A percentile compares a stretch with the other conserved stretches of the same genome.
These are phyloP conservation scores for Macrostomum lignano DNA, from an alignment of 1,140 invertebrate genomes.

Conservation along the genomic window DNA sequence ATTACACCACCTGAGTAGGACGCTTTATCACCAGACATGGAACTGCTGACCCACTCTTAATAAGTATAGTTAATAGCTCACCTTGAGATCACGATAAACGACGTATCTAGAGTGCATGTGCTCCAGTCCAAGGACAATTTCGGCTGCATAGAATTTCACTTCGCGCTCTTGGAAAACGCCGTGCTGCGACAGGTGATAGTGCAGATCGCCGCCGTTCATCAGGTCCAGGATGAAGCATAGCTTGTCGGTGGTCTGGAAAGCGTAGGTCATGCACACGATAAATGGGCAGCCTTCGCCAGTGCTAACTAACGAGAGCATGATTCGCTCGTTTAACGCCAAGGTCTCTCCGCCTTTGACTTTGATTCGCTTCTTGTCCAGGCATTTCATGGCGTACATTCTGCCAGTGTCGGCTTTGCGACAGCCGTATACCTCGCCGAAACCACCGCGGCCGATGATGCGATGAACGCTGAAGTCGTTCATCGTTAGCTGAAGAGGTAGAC, in stretches of 20 bases:
- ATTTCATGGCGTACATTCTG: conserved; percentile 99
- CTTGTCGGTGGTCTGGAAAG: conserved; percentile 91
- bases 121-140: conserved; percentile 70
- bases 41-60: no score
- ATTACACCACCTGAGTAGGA: no score
- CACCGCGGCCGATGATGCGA: conserved; percentile 89
- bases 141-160: conserved; percentile 95
- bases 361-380: conserved; percentile 94
- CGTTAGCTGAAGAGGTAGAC: conserved; percentile 47
- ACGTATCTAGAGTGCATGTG: conserved; percentile 97
- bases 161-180: conserved; percentile 92
- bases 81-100: conserved; percentile 81
- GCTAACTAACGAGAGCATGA: conserved; percentile 93
- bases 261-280: conserved; percentile 99
- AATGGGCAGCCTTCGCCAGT: conserved; percentile 96
- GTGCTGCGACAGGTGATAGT: conserved; percentile 96
- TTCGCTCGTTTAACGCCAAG: conserved; percentile 84
- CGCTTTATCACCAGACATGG: no score
- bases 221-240: conserved; percentile 94
- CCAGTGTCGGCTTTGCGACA: conserved; percentile 97
- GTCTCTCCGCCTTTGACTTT: conserved; percentile 99
- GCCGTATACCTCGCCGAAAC: conserved; percentile 97
- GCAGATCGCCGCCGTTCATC: conserved; percentile 99
- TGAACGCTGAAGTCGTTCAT: conserved; percentile 99
- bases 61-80: no score